Evolutionary conservation across 37 sponge, comb jelly and placozoan species (phyloP), one percentile per base, ranked within the genome.

Genomic region (Tethya wilhelma): DNA sequence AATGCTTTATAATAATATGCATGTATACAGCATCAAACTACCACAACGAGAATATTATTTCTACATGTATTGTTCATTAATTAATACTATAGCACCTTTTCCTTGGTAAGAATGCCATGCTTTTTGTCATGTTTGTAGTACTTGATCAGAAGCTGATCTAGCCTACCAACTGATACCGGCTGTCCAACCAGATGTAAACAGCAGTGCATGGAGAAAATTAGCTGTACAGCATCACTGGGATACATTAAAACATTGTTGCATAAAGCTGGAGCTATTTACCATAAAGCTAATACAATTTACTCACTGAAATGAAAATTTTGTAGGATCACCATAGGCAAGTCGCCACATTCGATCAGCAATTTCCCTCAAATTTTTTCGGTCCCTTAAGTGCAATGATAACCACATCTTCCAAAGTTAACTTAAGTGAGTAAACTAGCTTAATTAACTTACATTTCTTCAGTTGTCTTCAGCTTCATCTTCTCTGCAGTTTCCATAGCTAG

Each of bases 161-260:
- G 60, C 41, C 83, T 60, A 1, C 83, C 83, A 25, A 83, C 83
- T 30, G 83, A 83, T 0, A 83, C 75, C 22, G 74, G 26, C 75
- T 83, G 83, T 19, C 83, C 83, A 37, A 73, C 56, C 22, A 83
- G 74, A 29, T 83, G 83, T 37, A 83, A 40, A 68, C 83, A 83
- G 66, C 83, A 73, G 55, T 83, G 83, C 75, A 83, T 73, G 41
- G 58, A 59, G 42, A 83, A 83, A 37, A 83, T 74, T 65, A 83
- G 31, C 55, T 83, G 83, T 8, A 43, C 83, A 36, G 83, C 83
- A 73, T 83, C 83, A 65, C 83, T 83, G 83, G 32, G 45, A 0
- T 37, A 62, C 36, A 11, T 8, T 49, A 49, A 49, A n/a, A 49
- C 53, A 49, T 14, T 19, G 14, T 49, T 9, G 14, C 9, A 19